Evolutionary conservation across 2,888 invertebrate species (phyloP).

Genomic region (Mythimna lalbum): DNA sequence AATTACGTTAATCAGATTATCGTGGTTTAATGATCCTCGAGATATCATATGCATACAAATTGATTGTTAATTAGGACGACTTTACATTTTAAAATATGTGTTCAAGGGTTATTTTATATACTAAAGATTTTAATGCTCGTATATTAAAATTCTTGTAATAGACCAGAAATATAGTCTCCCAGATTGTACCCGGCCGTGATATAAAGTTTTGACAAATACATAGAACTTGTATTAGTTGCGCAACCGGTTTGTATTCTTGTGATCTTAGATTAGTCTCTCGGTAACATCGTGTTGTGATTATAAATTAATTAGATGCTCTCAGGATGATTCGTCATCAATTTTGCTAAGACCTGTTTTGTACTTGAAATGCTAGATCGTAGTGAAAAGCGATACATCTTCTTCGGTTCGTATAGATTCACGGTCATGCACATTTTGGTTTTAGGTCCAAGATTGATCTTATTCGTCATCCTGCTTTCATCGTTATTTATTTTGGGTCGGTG

Average conservation of each 20-base stretch:
- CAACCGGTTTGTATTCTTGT: constrained; percentile 54
- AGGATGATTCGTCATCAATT: constrained; percentile 52
- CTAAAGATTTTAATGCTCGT: neutral
- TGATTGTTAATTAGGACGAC: neutral
- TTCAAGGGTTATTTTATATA: neutral
- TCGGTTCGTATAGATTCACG: constrained; percentile 6
- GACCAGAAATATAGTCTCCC: neutral
- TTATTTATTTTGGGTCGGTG: neutral
- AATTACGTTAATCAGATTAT: no score
- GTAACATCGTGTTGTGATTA: constrained; percentile 31
- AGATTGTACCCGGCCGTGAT: neutral
- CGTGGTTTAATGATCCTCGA: neutral
- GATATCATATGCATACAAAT: neutral
- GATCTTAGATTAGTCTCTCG: constrained; percentile 24
- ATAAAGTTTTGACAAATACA: constrained; percentile 36
- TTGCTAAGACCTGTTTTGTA: constrained; percentile 31
- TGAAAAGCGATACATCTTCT: constrained; percentile 14
- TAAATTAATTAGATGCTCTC: constrained; percentile 40
- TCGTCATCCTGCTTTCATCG: neutral
- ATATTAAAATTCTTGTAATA: neutral
- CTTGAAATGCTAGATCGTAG: neutral
- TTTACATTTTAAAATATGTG: neutral
- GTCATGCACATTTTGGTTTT: neutral
- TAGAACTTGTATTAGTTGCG: constrained; percentile 38
- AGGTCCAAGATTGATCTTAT: constrained; percentile 11